Base-by-base conservation (phyloP, 2,797 vertebrate genomes). In the Harpagifer antarcticus region DNA sequence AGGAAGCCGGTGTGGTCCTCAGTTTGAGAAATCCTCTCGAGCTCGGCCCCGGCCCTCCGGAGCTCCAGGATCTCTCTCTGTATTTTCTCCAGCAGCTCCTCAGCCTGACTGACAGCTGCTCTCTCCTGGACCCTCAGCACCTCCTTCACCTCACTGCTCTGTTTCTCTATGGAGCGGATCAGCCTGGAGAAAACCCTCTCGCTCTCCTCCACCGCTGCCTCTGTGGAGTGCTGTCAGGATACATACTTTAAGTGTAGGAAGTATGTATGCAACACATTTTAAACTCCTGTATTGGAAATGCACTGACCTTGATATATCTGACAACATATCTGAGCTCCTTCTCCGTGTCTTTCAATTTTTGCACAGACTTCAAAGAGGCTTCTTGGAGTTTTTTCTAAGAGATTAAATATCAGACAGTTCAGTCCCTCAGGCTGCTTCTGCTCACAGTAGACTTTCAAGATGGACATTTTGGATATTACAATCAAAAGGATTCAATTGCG, bases 81-180 rank as follows among this genome's bases (percentile, higher is more conserved):
- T 3, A 92, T 68, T 68, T 71, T 85, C 84, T 93, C 90, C 74
- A 94, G 89, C 70, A 86, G 84, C 77, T 88, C 87, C 83, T 94
- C 91, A 0, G 90, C 89, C 82, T 91, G 92, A 67, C 69, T 43
- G 52, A 95, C 75, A 0, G 88, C 91, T 0, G 68, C 86, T 63
- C 83, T 75, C 91, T 94, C 93, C 83, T 93, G 91, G 17, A 72
- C 79, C 50, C 85, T 59, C 77, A 95, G 82, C 79, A 82, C 70
- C 88, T 95, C 94, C 76, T 84, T 91, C 81, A 91, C 82, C 81
- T 94, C 92, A 0, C 15, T 1, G 68, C 92, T 91, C 1, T 91
- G 96, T 92, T 96, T 93, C 96, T 95, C 93, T 0, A 95, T 77
- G 64, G 85, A 81, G 80, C 88, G 90, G 60, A 91, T 83, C 61